Base-by-base conservation (phyloP, 2,113 vertebrate genomes). In the Rhizomys pruinosus region DNA sequence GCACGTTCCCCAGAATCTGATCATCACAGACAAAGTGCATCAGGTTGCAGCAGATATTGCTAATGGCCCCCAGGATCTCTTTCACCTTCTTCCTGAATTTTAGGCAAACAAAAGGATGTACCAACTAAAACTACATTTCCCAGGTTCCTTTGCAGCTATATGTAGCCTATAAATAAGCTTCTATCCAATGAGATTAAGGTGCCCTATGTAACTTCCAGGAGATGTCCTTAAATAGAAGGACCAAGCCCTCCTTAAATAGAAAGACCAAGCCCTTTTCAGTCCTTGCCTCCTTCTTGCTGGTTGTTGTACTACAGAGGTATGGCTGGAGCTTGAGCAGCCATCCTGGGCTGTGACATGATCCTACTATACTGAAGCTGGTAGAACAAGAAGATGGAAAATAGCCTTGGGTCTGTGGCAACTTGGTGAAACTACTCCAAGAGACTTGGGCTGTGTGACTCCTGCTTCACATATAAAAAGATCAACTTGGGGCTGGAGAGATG, bases 101-200 rank as follows among this genome's bases (percentile, higher is more conserved):
- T 19, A 23, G 47, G 29, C 55, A 27, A 69, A 63, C n/a, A 23
- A 84, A 86, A 90, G 7, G 32, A 42, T 13, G 20, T 61, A 63
- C 39, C 66, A 20, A 88, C 77, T 87, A 59, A 87, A 86, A 86
- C 17, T 89, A 27, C 32, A 63, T 64, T 94, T 92, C 69, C 59
- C 47, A 89, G 42, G 78, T 55, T 79, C 69, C 68, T 71, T 88
- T 94, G 39, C 19, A 90, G 27, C 7, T 85, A 78, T 32, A 29
- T 29, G 42, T 68, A 22, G 47, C 57, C 47, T 84, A 61, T 57
- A 59, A 93, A 20, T 59, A 92, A 74, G 17, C 64, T 34, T 78
- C 37, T 29, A 12, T 37, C 69, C 16, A 71, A 44, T 59, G 52
- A 16, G 29, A 91, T 87, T 57, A 87, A 88, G 39, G 42, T 85